A percentile compares a stretch with the other conserved stretches of the same genome.
Conservation (phyloP, 2,888 invertebrate genomes). For the Ypsolopha scabrella region DNA sequence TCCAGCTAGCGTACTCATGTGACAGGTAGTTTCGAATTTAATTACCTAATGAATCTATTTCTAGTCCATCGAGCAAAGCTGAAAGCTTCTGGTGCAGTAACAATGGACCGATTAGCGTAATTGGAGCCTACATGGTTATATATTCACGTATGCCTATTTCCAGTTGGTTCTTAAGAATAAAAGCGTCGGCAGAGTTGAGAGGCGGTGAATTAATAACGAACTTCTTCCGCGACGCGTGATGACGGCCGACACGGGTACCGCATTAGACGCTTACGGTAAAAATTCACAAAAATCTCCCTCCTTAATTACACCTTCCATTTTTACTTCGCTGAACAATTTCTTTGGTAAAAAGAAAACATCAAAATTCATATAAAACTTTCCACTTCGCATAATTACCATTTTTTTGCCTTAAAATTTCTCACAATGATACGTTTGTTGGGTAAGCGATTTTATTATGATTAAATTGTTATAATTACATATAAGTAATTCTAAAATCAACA, state of each 20-base stretch:
- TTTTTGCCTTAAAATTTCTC: not conserved
- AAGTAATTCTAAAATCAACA: not conserved
- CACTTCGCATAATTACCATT: not conserved
- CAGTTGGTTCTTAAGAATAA: constrained; percentile 19
- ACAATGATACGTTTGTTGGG: not conserved
- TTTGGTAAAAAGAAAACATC: not conserved
- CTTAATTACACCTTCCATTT: constrained; percentile 7
- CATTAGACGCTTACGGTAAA: constrained; percentile 55
- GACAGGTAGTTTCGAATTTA: not conserved
- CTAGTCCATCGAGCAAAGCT: not conserved
- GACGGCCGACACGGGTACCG: constrained; percentile 68
- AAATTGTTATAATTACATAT: not conserved
- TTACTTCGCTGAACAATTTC: not conserved
- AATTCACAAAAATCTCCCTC: constrained; percentile 33
- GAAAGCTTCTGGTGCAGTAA: not conserved
- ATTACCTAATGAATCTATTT: not conserved
- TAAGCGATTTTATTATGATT: no score
- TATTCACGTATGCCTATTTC: not conserved
- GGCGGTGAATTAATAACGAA: constrained; percentile 65
- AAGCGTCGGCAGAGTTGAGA: constrained; percentile 46
- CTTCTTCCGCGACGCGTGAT: constrained; percentile 65
- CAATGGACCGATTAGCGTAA: not conserved
- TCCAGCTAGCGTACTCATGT: not conserved
- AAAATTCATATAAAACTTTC: not conserved
- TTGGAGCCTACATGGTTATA: not conserved